Conservation (phyloP, 2,797 vertebrate species). For the Bradypodion pumilum region DNA sequence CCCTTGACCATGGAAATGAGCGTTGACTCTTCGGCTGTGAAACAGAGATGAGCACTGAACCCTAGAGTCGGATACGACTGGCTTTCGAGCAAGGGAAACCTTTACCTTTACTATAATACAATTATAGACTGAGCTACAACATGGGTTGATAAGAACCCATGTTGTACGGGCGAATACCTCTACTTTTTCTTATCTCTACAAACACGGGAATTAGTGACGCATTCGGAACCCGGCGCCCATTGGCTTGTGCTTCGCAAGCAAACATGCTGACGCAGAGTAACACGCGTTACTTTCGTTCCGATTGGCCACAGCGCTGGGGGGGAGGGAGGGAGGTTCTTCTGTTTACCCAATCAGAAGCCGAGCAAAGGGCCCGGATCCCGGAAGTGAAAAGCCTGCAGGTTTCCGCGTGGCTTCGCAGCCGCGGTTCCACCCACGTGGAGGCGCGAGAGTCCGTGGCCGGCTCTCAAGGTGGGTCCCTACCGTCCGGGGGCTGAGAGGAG, state of each 20-base stretch:
- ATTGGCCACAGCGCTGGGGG: neutral
- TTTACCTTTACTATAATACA: too few species aligned
- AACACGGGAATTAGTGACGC: too few species aligned
- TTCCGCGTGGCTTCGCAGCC: neutral
- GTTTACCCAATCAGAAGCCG: neutral
- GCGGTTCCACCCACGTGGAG: neutral
- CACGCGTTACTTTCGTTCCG: neutral
- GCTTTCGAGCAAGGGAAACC: too few species aligned
- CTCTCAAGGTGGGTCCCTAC: neutral
- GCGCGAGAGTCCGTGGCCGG: neutral
- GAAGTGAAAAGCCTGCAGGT: neutral
- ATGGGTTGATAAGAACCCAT: too few species aligned
- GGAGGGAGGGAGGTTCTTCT: fast-evolving
- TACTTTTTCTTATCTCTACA: too few species aligned
- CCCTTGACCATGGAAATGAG: too few species aligned
- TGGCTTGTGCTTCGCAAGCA: neutral
- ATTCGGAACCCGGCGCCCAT: neutral
- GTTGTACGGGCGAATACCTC: too few species aligned
- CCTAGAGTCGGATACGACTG: too few species aligned
- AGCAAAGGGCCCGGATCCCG: fast-evolving
- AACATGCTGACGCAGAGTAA: fast-evolving
- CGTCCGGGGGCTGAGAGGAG: too few species aligned
- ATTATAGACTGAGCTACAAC: too few species aligned
- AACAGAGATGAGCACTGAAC: too few species aligned
- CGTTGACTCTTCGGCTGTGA: too few species aligned